Evolutionary conservation across 2,797 vertebrate genomes (phyloP), one percentile per base, ranked within the genome.

Genomic region (Nyctalus aviator): DNA sequence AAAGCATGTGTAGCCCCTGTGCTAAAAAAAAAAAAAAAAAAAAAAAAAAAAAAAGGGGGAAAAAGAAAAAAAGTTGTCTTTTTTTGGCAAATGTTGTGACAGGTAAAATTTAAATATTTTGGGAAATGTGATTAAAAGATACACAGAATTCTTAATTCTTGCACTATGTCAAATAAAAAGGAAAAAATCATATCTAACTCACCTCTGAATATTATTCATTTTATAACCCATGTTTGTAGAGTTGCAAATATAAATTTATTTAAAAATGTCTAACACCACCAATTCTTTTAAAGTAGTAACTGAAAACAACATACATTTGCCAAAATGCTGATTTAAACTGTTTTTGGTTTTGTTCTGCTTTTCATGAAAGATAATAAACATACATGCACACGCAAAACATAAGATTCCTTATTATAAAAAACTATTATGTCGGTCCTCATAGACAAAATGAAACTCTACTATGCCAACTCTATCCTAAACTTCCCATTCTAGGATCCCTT

Each of bases 391-490:
- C 14, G 17, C 25, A 77, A 44, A 78, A 8, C 3, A 71, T 12
- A 7, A 7, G 5, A 53, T 37, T 82, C 46, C 48, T 79, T 79
- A 37, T 25, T 75, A 15, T 69, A 71, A 94, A 91, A 71, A 76
- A 53, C 30, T 64, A 86, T 20, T 46, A 13, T 27, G 17, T 57
- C 8, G 27, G 41, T 44, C 8, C 4, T 84, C 21, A 82, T 8
- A 77, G 32, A 85, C 21, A 94, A 92, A 95, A 93, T 73, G 5
- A 59, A n/a, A 30, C 48, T 68, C 37, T 35, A 79, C 41, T 68
- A 73, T 35, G 8, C 10, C 88, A 21, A 48, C 23, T 76, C 10
- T 27, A 18, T 25, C 4, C 27, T 86, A 88, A 69, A 81, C 11
- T 50, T 71, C 30, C 20, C 13, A 71, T 59, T 78, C 23, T 57